Evolutionary conservation across 2,888 invertebrate species (phyloP), one percentile per base, ranked within the genome.

Genomic region (Tachina lurida): DNA sequence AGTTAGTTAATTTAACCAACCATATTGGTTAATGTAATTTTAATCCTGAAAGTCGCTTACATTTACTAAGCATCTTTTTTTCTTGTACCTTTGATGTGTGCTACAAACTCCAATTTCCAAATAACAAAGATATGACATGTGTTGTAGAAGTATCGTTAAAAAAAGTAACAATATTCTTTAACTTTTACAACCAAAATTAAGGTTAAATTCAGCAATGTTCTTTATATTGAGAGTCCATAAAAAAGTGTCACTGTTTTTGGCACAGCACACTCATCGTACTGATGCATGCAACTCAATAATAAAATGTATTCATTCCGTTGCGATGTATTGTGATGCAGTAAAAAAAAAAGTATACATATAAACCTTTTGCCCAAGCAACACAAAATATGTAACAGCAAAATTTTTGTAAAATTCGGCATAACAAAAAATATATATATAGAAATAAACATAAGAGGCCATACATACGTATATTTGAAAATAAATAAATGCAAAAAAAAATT

Each of bases 311-410:
- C 19, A 19, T 17, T 12, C 5, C 49, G 5, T 31, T 60, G 56
- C 17, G 15, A 15, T 58, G 41, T 67, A 56, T 43, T 43, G 80
- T 68, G 60, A 19, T 74, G 80, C 73, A 75, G 60, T 54, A 68
- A 81, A 78, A 68, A 1, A n/a, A 75, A 73, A 73, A 45, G 31
- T 39, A 15, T 45, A 45, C 31, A 31, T 31, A 31, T 15, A 47
- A 68, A 75, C n/a, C 52, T 75, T 75, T 75, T 81, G 68, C 45
- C 62, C 39, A 81, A 81, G 67, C 74, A 52, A 22, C 22, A 58
- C 56, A 73, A 80, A 31, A 31, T 31, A 31, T 7, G 31, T 73
- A 62, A 75, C 43, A 54, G 22, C 17, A 49, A n/a, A 73, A 67
- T 73, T 73, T 31, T 65, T 49, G 41, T 54, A 43, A 58, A 67